A percentile compares a stretch with the other conserved stretches of the same genome.
Conservation (phyloP, 2,113 vertebrate species). For the Meleagris gallopavo region DNA sequence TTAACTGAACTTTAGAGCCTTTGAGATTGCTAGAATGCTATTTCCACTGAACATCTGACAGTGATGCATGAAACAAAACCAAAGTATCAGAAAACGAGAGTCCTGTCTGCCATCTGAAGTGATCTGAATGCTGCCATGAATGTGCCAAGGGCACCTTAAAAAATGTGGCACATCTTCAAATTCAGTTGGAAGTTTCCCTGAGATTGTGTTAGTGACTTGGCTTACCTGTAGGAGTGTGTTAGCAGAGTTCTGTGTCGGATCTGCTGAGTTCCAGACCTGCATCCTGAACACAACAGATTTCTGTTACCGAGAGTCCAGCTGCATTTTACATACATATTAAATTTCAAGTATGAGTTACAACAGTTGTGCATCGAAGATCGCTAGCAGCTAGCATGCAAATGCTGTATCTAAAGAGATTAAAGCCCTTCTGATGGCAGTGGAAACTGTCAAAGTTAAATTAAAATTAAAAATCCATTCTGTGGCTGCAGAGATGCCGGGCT, state of each 20-base stretch:
- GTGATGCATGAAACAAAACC: neutral
- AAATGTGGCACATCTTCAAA: neutral
- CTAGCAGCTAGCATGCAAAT: constrained; percentile 41
- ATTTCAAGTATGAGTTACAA: neutral
- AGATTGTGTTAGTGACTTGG: neutral
- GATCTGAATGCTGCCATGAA: neutral
- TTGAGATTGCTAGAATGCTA: neutral
- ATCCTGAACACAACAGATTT: neutral
- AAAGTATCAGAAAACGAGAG: neutral
- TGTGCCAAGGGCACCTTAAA: neutral
- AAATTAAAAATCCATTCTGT: constrained; percentile 49
- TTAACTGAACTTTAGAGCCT: neutral
- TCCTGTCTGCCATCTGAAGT: neutral
- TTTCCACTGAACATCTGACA: neutral
- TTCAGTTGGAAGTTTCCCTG: neutral
- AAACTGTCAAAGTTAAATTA: constrained; percentile 59
- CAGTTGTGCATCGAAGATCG: constrained; percentile 28
- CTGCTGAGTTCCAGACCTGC: neutral
- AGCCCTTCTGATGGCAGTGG: constrained; percentile 63
- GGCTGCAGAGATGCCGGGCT: constrained; percentile 36
- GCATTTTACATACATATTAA: neutral
- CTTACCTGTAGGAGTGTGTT: neutral
- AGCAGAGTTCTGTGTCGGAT: neutral
- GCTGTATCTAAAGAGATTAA: constrained; percentile 57
- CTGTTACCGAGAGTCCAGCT: neutral